Evolutionary conservation across 1,140 invertebrate species (phyloP).

Genomic region (Drosophila takahashii): DNA sequence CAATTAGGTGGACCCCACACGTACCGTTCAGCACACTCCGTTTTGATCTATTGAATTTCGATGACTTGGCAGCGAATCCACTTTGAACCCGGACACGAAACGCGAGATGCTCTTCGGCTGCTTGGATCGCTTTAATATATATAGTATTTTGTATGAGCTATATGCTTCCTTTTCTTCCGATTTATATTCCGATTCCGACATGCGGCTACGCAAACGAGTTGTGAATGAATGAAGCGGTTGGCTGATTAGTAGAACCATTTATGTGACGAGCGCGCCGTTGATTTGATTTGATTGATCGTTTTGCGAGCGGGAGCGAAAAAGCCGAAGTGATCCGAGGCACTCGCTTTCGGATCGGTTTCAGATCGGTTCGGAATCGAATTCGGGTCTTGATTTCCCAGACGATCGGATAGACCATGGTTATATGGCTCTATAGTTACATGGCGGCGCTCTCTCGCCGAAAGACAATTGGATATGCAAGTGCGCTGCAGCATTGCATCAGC

Average conservation of each 20-base stretch:
- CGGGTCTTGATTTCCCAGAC: constrained; percentile 17
- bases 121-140: constrained; percentile 10
- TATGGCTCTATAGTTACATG: constrained; percentile 29
- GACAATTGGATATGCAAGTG: constrained; percentile 66
- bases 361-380: not conserved
- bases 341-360: not conserved
- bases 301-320: constrained; percentile 15
- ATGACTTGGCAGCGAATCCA: constrained; percentile 46
- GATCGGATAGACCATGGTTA: constrained; percentile 4
- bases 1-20: constrained; percentile 46
- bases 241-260: constrained; percentile 71
- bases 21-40: constrained; percentile 41
- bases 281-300: constrained; percentile 76
- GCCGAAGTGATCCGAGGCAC: not conserved
- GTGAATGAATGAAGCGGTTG: constrained; percentile 76
- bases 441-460: constrained; percentile 28
- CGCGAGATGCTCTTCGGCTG: constrained; percentile 17
- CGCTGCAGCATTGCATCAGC: constrained; percentile 69
- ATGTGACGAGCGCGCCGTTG: constrained; percentile 56
- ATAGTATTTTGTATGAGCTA: not conserved
- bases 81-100: constrained; percentile 71
- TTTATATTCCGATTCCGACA: constrained; percentile 4
- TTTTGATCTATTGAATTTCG: constrained; percentile 25
- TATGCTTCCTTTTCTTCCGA: constrained; percentile 7
- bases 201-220: constrained; percentile 73